phyloP scores from a whole-genome alignment of 2,888 invertebrate species.

The Netelia fuscicornis region DNA sequence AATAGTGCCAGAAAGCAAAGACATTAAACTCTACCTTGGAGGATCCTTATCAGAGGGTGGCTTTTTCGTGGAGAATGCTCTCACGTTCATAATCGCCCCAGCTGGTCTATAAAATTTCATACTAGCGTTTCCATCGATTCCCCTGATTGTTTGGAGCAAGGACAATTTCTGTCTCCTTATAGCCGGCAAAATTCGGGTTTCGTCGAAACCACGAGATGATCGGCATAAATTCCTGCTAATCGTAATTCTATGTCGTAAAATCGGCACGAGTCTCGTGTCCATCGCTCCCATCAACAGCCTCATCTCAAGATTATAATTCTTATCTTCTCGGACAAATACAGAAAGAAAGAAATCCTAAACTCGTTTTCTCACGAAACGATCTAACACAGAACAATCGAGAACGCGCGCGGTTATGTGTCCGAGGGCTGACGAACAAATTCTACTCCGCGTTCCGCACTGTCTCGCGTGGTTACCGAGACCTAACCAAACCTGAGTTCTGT shows the following conservation, averaged over 20 bases:
- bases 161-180: constrained; percentile 55
- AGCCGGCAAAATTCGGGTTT: constrained; percentile 63
- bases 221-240: constrained; percentile 71
- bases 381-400: constrained; percentile 44
- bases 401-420: constrained; percentile 45
- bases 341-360: not conserved
- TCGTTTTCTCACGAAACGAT: not conserved
- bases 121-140: constrained; percentile 56
- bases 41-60: constrained; percentile 74
- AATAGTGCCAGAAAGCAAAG: no score
- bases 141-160: constrained; percentile 44
- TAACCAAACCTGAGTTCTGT: constrained; percentile 36
- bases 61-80: constrained; percentile 76
- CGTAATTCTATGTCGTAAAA: constrained; percentile 75
- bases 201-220: constrained; percentile 61
- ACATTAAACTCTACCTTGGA: constrained; percentile 69
- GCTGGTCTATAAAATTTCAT: constrained; percentile 64
- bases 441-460: not conserved
- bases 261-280: constrained; percentile 75
- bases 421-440: not conserved
- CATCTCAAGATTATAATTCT: constrained; percentile 63
- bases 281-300: constrained; percentile 75
- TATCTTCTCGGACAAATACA: not conserved
- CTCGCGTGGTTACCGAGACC: constrained; percentile 33
- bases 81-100: constrained; percentile 68